These are phyloP conservation scores for Ceyx cyanopectus DNA, from an alignment of 2,113 vertebrate species.

Conservation along the genomic window DNA sequence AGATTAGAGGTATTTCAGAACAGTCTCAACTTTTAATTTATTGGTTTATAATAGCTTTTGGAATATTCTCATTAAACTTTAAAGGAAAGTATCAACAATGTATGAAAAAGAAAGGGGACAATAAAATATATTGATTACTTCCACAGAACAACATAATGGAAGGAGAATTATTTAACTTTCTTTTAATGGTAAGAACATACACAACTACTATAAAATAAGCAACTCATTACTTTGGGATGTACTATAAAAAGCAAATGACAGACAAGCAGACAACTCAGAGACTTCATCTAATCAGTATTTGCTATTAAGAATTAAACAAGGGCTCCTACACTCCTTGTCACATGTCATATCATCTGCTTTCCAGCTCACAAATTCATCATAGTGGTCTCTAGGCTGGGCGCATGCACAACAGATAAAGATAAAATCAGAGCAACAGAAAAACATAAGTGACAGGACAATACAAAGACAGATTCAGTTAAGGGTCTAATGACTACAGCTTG, in stretches of 20 bases:
- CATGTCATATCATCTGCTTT: not conserved
- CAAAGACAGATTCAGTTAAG: not conserved
- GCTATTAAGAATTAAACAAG: not conserved
- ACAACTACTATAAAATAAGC: not conserved
- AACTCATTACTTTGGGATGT: not conserved
- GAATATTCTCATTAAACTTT: not conserved
- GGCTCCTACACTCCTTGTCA: not conserved
- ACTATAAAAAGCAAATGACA: not conserved
- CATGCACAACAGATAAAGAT: not conserved
- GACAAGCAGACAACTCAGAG: not conserved
- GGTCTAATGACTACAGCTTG: not conserved
- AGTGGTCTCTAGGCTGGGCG: not conserved
- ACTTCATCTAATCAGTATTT: not conserved
- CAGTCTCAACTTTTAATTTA: not conserved
- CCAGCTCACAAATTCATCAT: not conserved
- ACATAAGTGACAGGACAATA: accelerated
- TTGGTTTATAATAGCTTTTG: not conserved
- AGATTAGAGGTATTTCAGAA: not conserved
- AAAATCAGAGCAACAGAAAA: not conserved
- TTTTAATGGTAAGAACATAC: not conserved
- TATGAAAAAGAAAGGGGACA: not conserved
- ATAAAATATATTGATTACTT: not conserved
- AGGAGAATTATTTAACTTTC: not conserved
- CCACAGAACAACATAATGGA: not conserved
- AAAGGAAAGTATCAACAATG: not conserved